A percentile compares a stretch with the other conserved stretches of the same genome.
phyloP scores from a whole-genome alignment of 2,797 vertebrate species.

The Oryzias sinensis region DNA sequence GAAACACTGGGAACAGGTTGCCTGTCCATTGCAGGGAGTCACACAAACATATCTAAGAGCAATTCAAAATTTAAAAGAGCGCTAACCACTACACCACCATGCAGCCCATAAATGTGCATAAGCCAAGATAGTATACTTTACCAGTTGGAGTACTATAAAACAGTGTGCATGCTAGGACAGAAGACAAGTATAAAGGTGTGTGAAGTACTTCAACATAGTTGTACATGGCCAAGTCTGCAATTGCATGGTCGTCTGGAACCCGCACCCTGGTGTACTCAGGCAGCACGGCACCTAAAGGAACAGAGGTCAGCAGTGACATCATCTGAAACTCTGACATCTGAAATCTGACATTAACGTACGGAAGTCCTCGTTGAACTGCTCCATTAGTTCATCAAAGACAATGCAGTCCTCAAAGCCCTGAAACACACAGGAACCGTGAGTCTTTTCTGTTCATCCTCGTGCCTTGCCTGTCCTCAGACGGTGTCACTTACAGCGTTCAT shows the following conservation, averaged over 20 bases:
- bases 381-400: conserved; percentile 92
- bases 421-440: conserved; percentile 17
- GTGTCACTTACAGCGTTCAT: conserved; percentile 93
- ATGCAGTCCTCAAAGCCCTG: conserved; percentile 98
- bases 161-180: not conserved
- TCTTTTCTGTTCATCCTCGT: not conserved
- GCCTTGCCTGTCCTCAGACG: not conserved
- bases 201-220: conserved; percentile 90
- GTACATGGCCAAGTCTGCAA: conserved; percentile 97
- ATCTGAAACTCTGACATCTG: not conserved
- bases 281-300: conserved; percentile 80
- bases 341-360: conserved; percentile 76
- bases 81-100: too few species aligned
- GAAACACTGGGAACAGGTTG: too few species aligned
- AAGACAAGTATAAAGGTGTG: not conserved
- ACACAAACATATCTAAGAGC: too few species aligned
- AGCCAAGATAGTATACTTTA: not conserved
- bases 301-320: not conserved
- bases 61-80: too few species aligned
- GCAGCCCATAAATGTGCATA: too few species aligned
- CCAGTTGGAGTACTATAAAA: not conserved
- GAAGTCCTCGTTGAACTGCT: conserved; percentile 85
- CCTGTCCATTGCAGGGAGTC: too few species aligned
- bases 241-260: conserved; percentile 91
- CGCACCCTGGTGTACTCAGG: conserved; percentile 87